phyloP scores from a whole-genome alignment of 2,888 invertebrate genomes.

The Willowsia nigromaculata region DNA sequence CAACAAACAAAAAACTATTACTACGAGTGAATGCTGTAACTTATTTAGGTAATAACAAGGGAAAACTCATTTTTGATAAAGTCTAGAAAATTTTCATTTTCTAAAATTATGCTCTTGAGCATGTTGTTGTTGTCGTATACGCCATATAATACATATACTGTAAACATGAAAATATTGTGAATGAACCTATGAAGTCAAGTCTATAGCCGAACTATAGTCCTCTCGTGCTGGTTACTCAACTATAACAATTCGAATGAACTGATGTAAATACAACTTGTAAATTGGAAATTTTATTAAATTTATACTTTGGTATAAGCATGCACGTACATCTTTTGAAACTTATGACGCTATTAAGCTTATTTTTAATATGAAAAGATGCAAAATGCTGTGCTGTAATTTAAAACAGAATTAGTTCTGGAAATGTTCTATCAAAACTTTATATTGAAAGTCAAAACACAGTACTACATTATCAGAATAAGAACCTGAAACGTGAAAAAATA shows the following conservation, averaged over 20 bases:
- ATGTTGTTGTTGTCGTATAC: constrained; percentile 5
- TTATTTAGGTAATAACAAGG: constrained; percentile 62
- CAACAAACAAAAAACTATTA: not conserved
- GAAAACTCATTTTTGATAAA: constrained; percentile 66
- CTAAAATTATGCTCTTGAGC: constrained; percentile 63
- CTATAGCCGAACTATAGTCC: too few relatives aligned
- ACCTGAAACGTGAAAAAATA: too few relatives aligned
- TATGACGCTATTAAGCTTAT: constrained; percentile 54
- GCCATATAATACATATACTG: not conserved
- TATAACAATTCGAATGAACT: constrained; percentile 45
- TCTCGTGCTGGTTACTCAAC: not conserved
- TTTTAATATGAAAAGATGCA: not conserved
- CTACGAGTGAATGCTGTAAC: not conserved
- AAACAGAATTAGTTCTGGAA: too few relatives aligned
- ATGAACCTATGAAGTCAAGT: not conserved
- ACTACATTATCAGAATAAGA: too few relatives aligned
- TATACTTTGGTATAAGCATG: too few relatives aligned
- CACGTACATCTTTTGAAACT: not conserved
- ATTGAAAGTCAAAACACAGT: too few relatives aligned
- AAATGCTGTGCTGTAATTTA: too few relatives aligned
- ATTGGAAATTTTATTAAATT: too few relatives aligned
- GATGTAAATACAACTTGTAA: too few relatives aligned
- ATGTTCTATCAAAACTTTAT: too few relatives aligned
- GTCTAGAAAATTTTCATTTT: constrained; percentile 64
- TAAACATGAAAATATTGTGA: not conserved